Evolutionary conservation across 2,797 vertebrate genomes (phyloP).

Genomic region (Pterois miles): DNA sequence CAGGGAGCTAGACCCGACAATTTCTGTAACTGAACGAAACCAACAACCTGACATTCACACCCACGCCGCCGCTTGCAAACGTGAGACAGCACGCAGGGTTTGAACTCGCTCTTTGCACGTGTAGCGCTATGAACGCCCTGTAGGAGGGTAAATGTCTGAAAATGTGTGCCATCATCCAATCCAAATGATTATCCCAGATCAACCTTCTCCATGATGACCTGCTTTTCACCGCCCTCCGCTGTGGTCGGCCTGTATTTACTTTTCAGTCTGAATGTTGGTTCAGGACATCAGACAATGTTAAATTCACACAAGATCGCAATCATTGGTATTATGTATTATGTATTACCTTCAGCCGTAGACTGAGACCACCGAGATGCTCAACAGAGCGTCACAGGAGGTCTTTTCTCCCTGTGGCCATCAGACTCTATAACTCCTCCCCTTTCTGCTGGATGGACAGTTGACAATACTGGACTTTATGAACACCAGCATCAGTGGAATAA

Average conservation of each 20-base stretch:
- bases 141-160: background rate
- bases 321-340: too few relatives aligned
- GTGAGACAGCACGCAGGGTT: background rate
- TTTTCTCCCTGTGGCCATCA: too few relatives aligned
- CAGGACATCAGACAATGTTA: background rate
- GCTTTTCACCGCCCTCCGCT: background rate
- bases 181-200: background rate
- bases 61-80: background rate
- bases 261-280: background rate
- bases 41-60: background rate
- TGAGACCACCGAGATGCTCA: too few relatives aligned
- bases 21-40: background rate
- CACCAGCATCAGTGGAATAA: too few relatives aligned
- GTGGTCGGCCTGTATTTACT: background rate
- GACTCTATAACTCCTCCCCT: too few relatives aligned
- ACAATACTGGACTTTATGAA: too few relatives aligned
- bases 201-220: background rate
- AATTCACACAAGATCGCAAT: background rate
- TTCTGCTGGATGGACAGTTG: too few relatives aligned
- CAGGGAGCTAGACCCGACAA: background rate
- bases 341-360: too few relatives aligned
- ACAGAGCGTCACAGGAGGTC: too few relatives aligned
- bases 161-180: background rate
- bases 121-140: background rate
- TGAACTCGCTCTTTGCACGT: background rate